These are phyloP conservation scores for Gonocerus acuteangulatus DNA, from an alignment of 2,888 invertebrate species.

Conservation along the genomic window DNA sequence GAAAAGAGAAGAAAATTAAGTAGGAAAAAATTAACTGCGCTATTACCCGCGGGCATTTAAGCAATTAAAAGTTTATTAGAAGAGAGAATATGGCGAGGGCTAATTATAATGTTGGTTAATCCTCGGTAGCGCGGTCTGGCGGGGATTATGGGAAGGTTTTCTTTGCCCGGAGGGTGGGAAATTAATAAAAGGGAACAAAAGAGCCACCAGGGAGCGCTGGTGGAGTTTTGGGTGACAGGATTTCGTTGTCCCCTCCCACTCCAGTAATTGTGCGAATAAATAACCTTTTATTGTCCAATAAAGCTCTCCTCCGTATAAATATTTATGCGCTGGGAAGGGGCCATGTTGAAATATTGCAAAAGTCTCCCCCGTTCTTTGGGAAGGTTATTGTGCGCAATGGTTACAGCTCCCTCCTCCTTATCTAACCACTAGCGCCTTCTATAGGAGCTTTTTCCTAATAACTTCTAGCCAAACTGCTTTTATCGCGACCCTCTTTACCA, in stretches of 20 bases:
- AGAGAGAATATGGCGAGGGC: conserved; percentile 20
- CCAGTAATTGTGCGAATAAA: conserved; percentile 23
- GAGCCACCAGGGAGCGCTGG: conserved; percentile 4
- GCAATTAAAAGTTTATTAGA: conserved; percentile 25
- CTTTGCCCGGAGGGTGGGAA: conserved; percentile 6
- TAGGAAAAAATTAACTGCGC: conserved; percentile 13
- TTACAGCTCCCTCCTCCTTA: too few species aligned
- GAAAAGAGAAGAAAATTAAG: not conserved
- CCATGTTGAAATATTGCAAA: conserved; percentile 18
- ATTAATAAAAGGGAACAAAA: conserved; percentile 25
- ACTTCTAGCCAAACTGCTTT: conserved; percentile 18
- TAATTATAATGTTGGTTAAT: conserved; percentile 24
- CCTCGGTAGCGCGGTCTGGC: conserved; percentile 3
- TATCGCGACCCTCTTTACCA: not conserved
- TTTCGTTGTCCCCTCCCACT: not conserved
- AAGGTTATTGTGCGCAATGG: too few species aligned
- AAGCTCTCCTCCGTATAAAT: conserved; percentile 20
- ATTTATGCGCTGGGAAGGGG: conserved; percentile 6
- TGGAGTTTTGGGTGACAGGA: not conserved
- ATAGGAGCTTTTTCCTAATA: conserved; percentile 6
- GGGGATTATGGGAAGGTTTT: conserved; percentile 10
- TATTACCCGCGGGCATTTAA: conserved; percentile 16
- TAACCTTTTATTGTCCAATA: conserved; percentile 26
- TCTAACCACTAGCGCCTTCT: not conserved
- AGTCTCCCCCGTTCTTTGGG: not conserved